These are phyloP conservation scores for Olivierus martensii DNA, from an alignment of 1,140 invertebrate genomes.

Conservation along the genomic window DNA sequence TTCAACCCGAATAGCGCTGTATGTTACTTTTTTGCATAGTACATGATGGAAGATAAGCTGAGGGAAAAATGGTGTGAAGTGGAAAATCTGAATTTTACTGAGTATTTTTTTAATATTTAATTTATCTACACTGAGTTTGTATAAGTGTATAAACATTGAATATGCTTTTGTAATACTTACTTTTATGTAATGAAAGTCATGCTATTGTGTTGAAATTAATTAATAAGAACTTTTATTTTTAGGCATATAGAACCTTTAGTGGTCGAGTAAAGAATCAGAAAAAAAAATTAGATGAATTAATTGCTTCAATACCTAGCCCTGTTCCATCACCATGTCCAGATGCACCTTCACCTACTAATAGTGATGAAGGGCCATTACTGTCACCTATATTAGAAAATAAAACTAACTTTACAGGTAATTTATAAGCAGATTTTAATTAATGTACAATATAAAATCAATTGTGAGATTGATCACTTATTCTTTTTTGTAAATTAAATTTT, in stretches of 20 bases:
- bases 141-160: no score
- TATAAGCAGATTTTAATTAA: neutral
- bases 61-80: no score
- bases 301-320: conserved; percentile 38
- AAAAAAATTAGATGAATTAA: conserved; percentile 64
- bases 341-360: conserved; percentile 51
- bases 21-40: no score
- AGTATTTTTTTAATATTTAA: no score
- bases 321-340: conserved; percentile 32
- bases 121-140: no score
- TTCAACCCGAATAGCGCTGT: no score
- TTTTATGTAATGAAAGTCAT: no score
- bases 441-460: neutral
- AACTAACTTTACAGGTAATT: neutral
- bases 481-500: neutral
- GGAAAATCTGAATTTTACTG: no score
- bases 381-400: conserved; percentile 1
- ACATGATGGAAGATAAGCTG: no score
- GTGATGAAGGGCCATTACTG: conserved; percentile 18
- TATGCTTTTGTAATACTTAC: no score
- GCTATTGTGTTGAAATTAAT: no score
- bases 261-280: conserved; percentile 67
- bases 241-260: conserved; percentile 88
- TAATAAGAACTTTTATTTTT: no score
- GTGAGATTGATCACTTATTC: neutral